Conservation (phyloP, 92 coral and sea anemone species). For the Epizoanthus rinbou region DNA sequence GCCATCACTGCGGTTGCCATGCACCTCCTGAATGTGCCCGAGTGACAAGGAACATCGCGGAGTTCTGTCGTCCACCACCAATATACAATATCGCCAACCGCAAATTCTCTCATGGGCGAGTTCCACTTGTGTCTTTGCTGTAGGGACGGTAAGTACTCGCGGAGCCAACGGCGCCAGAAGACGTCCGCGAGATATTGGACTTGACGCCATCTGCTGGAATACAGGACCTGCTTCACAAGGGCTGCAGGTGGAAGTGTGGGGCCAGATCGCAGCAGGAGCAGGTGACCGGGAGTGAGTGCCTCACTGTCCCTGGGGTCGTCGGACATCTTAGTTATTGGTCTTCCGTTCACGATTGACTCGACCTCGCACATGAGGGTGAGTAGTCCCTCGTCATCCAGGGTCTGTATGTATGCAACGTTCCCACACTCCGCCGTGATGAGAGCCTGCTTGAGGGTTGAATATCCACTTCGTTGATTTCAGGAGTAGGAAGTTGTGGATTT, state of each 20-base stretch:
- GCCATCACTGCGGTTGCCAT: conserved; percentile 53
- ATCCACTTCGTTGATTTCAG: conserved; percentile 55
- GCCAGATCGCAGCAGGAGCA: conserved; percentile 54
- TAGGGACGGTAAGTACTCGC: conserved; percentile 65
- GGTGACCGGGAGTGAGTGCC: conserved; percentile 66
- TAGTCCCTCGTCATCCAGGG: conserved; percentile 62
- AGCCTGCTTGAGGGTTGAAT: conserved; percentile 56
- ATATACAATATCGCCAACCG: conserved; percentile 49
- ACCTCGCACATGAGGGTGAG: conserved; percentile 60
- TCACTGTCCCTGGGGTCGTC: conserved; percentile 62
- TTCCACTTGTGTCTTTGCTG: conserved; percentile 61
- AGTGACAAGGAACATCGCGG: conserved; percentile 58
- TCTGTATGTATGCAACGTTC: conserved; percentile 61
- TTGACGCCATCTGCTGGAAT: conserved; percentile 58
- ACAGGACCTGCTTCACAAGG: conserved; percentile 50
- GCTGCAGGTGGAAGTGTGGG: conserved; percentile 57
- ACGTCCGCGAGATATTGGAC: conserved; percentile 64
- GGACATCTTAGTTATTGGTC: conserved; percentile 57
- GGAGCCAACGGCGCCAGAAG: conserved; percentile 65
- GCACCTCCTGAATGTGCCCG: conserved; percentile 50
- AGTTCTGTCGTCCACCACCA: conserved; percentile 52
- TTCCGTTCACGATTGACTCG: conserved; percentile 45
- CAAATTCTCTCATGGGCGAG: conserved; percentile 36
- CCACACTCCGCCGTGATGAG: conserved; percentile 51
- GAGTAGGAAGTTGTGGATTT: conserved; percentile 47